Evolutionary conservation across 2,888 invertebrate species (phyloP).

Genomic region (Ochropleura plecta): DNA sequence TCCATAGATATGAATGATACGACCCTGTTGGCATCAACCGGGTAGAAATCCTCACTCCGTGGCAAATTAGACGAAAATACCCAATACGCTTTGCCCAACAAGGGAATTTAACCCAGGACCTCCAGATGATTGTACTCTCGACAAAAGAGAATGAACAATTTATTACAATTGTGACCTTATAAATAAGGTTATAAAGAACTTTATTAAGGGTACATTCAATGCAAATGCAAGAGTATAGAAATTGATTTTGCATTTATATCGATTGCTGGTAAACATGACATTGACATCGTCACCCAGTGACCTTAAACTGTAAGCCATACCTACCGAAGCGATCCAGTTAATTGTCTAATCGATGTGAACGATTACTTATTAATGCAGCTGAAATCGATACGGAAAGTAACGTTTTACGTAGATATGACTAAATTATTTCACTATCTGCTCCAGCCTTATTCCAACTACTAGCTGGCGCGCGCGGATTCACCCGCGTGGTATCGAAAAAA

Average conservation of each 20-base stretch:
- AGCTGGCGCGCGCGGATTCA: no score
- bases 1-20: no score
- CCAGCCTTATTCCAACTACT: no score
- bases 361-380: conserved; percentile 14
- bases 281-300: conserved; percentile 26
- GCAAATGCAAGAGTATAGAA: conserved; percentile 9
- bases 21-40: no score
- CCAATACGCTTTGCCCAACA: no score
- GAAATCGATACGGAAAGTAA: not conserved
- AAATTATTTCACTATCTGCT: no score
- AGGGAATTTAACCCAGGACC: no score
- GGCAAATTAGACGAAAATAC: no score
- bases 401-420: no score
- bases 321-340: conserved; percentile 11
- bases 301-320: conserved; percentile 14
- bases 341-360: conserved; percentile 37
- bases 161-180: not conserved
- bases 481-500: no score
- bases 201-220: not conserved
- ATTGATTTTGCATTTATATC: conserved; percentile 21
- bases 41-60: no score
- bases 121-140: not conserved
- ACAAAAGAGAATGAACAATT: not conserved
- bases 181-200: not conserved
- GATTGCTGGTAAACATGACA: conserved; percentile 33